phyloP scores from a whole-genome alignment of 2,113 vertebrate species.

The Gasterosteus aculeatus region DNA sequence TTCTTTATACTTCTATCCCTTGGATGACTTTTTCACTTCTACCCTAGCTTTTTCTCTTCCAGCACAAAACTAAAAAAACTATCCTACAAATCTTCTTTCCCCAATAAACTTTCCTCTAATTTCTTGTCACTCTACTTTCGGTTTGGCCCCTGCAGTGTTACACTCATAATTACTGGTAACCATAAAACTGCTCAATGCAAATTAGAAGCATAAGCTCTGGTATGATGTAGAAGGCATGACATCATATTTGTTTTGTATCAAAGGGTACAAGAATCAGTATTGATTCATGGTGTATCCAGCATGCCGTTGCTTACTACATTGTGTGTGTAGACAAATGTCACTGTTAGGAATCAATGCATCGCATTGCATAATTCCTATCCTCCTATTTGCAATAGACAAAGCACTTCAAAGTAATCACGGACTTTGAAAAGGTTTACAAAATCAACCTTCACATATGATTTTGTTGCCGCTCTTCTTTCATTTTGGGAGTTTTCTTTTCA shows the following conservation, averaged over 20 bases:
- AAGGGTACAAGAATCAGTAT: background rate
- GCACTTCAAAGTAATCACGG: slow-evolving; percentile 49
- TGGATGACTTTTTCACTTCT: slow-evolving; percentile 72
- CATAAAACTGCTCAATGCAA: slow-evolving; percentile 24
- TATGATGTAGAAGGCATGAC: slow-evolving; percentile 23
- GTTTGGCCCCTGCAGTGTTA: slow-evolving; percentile 83
- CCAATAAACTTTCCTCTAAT: slow-evolving; percentile 58
- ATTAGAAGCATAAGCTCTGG: background rate
- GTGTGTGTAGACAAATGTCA: slow-evolving; percentile 44
- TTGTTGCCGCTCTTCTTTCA: slow-evolving; percentile 86
- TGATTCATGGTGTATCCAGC: slow-evolving; percentile 30
- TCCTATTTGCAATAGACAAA: slow-evolving; percentile 26
- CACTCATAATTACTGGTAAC: slow-evolving; percentile 88
- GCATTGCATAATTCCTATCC: slow-evolving; percentile 38
- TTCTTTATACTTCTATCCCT: slow-evolving; percentile 21
- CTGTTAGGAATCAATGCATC: slow-evolving; percentile 48
- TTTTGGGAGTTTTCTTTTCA: slow-evolving; percentile 83
- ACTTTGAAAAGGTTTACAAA: slow-evolving; percentile 83
- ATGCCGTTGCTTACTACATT: slow-evolving; percentile 49
- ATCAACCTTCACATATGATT: slow-evolving; percentile 83
- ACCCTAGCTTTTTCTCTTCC: slow-evolving; percentile 77
- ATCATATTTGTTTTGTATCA: slow-evolving; percentile 9
- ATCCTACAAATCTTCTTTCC: slow-evolving; percentile 76
- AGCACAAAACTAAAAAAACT: slow-evolving; percentile 65
- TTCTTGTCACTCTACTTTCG: slow-evolving; percentile 81